These are phyloP conservation scores for Lota lota DNA, from an alignment of 2,113 vertebrate genomes.

Conservation along the genomic window DNA sequence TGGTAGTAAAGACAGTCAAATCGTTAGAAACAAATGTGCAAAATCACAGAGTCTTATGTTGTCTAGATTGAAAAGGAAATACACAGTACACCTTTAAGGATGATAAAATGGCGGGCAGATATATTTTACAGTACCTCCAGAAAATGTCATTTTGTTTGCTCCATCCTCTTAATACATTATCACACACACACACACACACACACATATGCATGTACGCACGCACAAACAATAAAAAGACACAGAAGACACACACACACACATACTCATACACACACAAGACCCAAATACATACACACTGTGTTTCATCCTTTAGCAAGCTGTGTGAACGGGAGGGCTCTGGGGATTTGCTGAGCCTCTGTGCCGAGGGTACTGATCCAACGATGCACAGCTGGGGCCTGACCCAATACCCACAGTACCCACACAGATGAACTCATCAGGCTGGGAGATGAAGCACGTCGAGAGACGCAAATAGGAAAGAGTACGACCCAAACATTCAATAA, in stretches of 20 bases:
- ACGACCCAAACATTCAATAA: constrained; percentile 3
- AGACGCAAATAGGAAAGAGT: background rate
- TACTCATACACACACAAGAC: constrained; percentile 2
- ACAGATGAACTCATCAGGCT: too few relatives aligned
- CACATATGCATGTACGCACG: background rate
- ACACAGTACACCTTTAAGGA: too few relatives aligned
- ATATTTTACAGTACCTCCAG: too few relatives aligned
- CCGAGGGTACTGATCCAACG: constrained; percentile 39
- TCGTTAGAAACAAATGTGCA: too few relatives aligned
- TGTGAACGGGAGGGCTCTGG: constrained; percentile 49
- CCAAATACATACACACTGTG: constrained; percentile 10
- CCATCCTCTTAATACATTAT: too few relatives aligned
- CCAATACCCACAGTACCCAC: background rate
- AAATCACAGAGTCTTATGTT: too few relatives aligned
- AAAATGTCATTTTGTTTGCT: too few relatives aligned
- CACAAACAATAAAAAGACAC: background rate
- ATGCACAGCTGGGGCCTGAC: constrained; percentile 37
- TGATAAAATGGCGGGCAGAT: too few relatives aligned
- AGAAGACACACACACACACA: background rate
- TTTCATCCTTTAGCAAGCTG: constrained; percentile 56
- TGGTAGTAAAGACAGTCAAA: too few relatives aligned
- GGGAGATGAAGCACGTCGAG: too few relatives aligned
- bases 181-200: constrained; percentile 8
- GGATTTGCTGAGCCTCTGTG: constrained; percentile 46
- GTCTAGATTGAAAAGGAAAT: too few relatives aligned